Percentiles rank a stretch among this genome's conserved stretches.
These are phyloP conservation scores for Helostoma temminkii DNA, from an alignment of 2,797 vertebrate species.

Conservation along the genomic window DNA sequence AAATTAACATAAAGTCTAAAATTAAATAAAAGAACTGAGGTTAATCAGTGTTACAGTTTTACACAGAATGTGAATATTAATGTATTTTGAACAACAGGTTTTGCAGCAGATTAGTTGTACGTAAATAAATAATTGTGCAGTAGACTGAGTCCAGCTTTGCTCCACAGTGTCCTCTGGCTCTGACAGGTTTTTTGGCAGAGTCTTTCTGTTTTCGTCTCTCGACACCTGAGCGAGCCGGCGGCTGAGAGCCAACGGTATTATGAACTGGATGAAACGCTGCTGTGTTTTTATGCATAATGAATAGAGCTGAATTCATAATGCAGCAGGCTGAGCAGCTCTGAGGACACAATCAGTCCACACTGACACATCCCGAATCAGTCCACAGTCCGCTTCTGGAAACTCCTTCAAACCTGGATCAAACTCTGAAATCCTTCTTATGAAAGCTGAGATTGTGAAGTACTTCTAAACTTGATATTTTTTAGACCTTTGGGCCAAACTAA, in stretches of 20 bases:
- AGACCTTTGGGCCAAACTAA: neutral
- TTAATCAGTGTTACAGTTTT: no score
- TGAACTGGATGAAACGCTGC: conserved; percentile 19
- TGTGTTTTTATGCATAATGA: conserved; percentile 57
- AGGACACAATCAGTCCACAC: conserved; percentile 19
- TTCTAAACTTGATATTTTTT: no score
- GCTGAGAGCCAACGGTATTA: conserved; percentile 30
- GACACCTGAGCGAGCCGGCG: conserved; percentile 13
- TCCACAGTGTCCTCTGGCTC: neutral
- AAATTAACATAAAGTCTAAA: neutral
- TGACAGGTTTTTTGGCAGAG: neutral
- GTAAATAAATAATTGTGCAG: neutral
- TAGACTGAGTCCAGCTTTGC: neutral
- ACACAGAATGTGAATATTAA: no score
- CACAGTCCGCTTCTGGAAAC: neutral
- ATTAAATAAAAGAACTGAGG: no score
- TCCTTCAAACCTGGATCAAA: neutral
- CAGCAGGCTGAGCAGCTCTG: conserved; percentile 42
- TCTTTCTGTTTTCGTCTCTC: conserved; percentile 8
- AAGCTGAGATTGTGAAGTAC: neutral
- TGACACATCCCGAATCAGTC: neutral
- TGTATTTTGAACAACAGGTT: no score
- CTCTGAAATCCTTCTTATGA: neutral
- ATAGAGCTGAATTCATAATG: conserved; percentile 61
- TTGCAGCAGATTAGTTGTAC: no score